Percentiles rank a stretch among this genome's conserved stretches.
phyloP scores from a whole-genome alignment of 2,797 vertebrate genomes.

The Alca torda region DNA sequence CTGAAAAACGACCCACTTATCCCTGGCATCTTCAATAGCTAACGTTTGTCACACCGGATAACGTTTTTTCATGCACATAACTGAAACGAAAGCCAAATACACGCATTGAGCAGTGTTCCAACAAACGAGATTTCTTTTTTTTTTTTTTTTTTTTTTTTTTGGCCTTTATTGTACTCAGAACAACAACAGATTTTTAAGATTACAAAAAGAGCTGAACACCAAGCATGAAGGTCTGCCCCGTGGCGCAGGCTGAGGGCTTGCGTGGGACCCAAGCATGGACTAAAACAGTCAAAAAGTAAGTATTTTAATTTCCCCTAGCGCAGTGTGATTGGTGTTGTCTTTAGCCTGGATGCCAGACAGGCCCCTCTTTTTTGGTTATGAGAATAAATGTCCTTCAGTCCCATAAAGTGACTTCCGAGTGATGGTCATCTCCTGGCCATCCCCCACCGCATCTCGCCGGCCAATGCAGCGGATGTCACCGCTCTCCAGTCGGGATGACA shows the following conservation, averaged over 20 bases:
- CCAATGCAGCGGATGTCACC: background rate
- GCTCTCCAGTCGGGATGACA: accelerated
- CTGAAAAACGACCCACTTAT: background rate
- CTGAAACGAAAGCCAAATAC: constrained; percentile 18
- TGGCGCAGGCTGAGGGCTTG: background rate
- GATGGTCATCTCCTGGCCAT: background rate
- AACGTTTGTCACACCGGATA: background rate
- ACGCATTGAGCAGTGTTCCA: constrained; percentile 28
- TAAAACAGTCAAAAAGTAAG: background rate
- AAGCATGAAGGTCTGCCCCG: background rate
- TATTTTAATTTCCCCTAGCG: background rate
- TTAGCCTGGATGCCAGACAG: background rate
- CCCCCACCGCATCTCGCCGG: background rate
- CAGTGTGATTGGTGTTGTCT: background rate
- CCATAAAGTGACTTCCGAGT: accelerated
- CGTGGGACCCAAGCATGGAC: background rate
- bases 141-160: background rate
- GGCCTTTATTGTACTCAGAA: constrained; percentile 68
- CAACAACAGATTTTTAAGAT: constrained; percentile 63
- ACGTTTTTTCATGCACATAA: background rate
- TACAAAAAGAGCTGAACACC: constrained; percentile 66
- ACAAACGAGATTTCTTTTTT: constrained; percentile 22
- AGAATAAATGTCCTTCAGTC: background rate
- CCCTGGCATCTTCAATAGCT: background rate
- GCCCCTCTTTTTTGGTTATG: background rate